A percentile compares a stretch with the other conserved stretches of the same genome.
These are phyloP conservation scores for Synaphobranchus kaupii DNA, from an alignment of 2,797 vertebrate species.

Conservation along the genomic window DNA sequence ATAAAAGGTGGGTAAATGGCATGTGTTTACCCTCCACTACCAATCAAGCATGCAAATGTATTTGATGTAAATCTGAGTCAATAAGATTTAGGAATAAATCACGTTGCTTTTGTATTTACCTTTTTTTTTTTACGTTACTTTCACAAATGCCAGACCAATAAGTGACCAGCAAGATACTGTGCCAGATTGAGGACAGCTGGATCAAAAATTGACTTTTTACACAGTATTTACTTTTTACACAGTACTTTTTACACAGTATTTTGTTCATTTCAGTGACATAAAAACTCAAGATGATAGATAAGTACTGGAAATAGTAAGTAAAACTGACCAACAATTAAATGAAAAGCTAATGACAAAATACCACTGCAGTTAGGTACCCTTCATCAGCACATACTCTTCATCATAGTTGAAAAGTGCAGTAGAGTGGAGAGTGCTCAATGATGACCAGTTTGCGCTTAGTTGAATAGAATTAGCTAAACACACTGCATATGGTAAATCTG, in stretches of 20 bases:
- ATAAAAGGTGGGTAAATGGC: too few relatives aligned
- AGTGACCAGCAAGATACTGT: too few relatives aligned
- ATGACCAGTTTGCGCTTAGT: not conserved
- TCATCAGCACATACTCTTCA: not conserved
- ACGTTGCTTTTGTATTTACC: too few relatives aligned
- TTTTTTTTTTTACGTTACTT: too few relatives aligned
- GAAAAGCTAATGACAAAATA: not conserved
- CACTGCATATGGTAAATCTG: not conserved
- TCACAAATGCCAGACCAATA: too few relatives aligned
- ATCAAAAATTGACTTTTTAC: too few relatives aligned
- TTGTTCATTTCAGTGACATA: not conserved
- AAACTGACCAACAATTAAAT: not conserved
- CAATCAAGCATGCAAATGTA: too few relatives aligned
- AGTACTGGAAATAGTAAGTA: not conserved
- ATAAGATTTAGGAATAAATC: too few relatives aligned
- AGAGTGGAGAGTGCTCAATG: not conserved
- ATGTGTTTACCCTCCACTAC: too few relatives aligned
- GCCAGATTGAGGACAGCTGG: too few relatives aligned
- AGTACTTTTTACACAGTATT: not conserved
- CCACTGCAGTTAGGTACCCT: not conserved
- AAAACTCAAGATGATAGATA: not conserved
- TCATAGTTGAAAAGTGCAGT: not conserved
- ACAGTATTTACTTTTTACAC: not conserved
- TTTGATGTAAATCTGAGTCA: too few relatives aligned
- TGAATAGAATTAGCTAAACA: constrained; percentile 7